A percentile compares a stretch with the other conserved stretches of the same genome.
Conservation (phyloP, 2,797 vertebrate genomes). For the Arnoldichthys spilopterus region DNA sequence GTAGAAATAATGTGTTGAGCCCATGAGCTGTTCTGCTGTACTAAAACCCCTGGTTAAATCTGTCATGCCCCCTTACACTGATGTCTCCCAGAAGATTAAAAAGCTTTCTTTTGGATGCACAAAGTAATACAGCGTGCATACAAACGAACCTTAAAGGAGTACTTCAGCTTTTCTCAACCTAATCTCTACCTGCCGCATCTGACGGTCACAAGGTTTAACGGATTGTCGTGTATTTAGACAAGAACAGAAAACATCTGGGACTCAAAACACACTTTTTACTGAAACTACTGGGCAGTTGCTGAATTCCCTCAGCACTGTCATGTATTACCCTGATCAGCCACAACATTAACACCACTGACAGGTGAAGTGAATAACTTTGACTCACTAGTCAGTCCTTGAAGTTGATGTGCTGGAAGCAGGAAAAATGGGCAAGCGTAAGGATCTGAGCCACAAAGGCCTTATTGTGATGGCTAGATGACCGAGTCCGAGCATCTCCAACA, state of each 20-base stretch:
- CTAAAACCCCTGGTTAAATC: constrained; percentile 69
- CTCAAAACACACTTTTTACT: neutral
- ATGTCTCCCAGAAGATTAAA: neutral
- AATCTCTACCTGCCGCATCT: neutral
- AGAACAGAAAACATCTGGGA: neutral
- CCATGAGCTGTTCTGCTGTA: constrained; percentile 92
- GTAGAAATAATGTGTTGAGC: constrained; percentile 91
- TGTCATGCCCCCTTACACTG: neutral
- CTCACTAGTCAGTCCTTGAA: no score
- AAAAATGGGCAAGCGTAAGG: no score
- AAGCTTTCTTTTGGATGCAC: neutral
- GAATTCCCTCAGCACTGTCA: no score
- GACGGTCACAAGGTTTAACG: neutral
- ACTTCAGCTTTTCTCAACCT: neutral
- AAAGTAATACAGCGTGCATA: neutral
- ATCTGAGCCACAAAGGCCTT: no score
- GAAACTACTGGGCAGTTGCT: neutral
- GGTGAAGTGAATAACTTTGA: no score
- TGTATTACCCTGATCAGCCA: no score
- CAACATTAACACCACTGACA: no score
- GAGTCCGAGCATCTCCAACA: no score
- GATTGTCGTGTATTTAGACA: neutral
- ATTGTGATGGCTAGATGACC: no score
- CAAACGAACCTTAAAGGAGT: neutral
- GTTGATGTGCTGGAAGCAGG: no score